Base-by-base conservation (phyloP, 2,888 invertebrate genomes). In the Xanthia icteritia region DNA sequence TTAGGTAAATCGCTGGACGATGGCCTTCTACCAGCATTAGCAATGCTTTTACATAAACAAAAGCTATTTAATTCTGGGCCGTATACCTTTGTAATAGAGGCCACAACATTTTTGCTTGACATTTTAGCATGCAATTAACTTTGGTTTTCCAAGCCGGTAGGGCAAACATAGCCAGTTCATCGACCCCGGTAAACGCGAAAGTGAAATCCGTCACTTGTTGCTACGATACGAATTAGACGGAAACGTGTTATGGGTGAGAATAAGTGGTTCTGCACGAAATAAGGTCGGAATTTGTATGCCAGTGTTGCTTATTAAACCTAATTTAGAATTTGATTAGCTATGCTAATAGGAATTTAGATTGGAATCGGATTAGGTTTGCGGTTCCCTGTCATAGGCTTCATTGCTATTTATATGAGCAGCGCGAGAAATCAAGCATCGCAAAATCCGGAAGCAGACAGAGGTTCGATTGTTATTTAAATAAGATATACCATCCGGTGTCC, bases 161-260 rank as follows among this genome's bases (percentile, higher is more conserved):
- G 90, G 90, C 91, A 90, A 91, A 90, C 90, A 88, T 83, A 72
- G 82, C 86, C 84, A 88, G 94, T 93, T 91, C 91, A 91, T 84
- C 88, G 91, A 91, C 90, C 93, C 90, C 89, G 81, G 88, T 81
- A 89, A 89, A 92, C 89, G 92, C 91, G 94, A 94, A 94, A 95
- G 94, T 94, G 94, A 94, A 94, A 94, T 93, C 93, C 91, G 90
- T 94, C 94, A 94, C 94, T 94, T 94, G 93, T 94, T 94, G 94
- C 92, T 91, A 91, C 89, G 83, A 91, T 90, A 91, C 89, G 89
- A 91, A 87, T 89, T 89, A 88, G 88, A 89, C 90, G 90, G 89
- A 92, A 92, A 92, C 92, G 92, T 92, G 92, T 73, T 73, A 82
- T 79, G 92, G 89, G 77, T 93, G 56, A 70, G 88, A 91, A 92